Evolutionary conservation across 2,888 invertebrate species (phyloP), one percentile per base, ranked within the genome.

Genomic region (Eupithecia dodoneata): DNA sequence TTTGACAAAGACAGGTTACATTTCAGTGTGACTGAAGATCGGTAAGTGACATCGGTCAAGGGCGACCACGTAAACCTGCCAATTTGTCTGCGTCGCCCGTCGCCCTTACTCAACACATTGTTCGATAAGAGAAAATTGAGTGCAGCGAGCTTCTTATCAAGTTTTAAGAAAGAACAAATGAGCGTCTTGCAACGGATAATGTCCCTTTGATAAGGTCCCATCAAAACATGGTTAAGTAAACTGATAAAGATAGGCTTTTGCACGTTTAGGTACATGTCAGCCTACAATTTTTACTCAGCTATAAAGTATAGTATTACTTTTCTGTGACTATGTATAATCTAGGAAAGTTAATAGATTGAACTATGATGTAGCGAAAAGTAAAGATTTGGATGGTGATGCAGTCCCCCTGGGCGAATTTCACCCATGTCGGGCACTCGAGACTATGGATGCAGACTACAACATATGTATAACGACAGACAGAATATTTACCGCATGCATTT

Each of bases 51-150:
- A 81, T 74, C 76, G 76, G 75, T 75, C 79, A 85, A 83, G 83
- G 81, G 83, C 83, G 79, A 78, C 80, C 80, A 80, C 80, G 81
- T 83, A 85, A 85, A 86, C 84, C 85, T 86, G 86, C 82, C 86
- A 88, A 88, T 89, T 87, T 87, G 85, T 88, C 85, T 86, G 81
- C 86, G 87, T 85, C 87, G 84, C 76, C 75, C 73, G 87, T 85
- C 87, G 84, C 76, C 75, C 73, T 79, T 77, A 81, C 75, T 79
- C 78, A 81, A 83, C 81, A 80, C 78, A 79, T 80, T 83, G 82
- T 81, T 85, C 83, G 81, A 83, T 83, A 82, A 78, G 77, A 74
- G 67, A 75, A 79, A 81, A 81, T 82, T 82, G 80, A 80, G 75
- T 81, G 77, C 81, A 80, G 81, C 75, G 79, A 80, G 82, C 69